Evolutionary conservation across 1,140 invertebrate species (phyloP).

Genomic region (Nephotettix cincticeps): DNA sequence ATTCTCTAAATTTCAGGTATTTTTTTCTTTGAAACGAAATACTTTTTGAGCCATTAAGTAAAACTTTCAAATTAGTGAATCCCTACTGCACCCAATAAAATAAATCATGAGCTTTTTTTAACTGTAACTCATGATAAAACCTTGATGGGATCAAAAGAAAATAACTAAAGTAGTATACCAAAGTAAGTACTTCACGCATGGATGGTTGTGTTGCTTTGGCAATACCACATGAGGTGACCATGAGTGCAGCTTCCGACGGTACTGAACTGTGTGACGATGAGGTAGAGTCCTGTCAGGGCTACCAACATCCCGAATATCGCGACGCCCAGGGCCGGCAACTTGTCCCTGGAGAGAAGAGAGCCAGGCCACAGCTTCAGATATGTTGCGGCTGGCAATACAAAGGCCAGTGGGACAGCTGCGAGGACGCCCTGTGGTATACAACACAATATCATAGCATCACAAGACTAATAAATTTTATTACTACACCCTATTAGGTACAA

Average conservation of each 20-base stretch:
- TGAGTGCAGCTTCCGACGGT: conserved; percentile 59
- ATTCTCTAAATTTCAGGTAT: too few relatives aligned
- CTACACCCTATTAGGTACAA: too few relatives aligned
- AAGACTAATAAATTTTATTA: too few relatives aligned
- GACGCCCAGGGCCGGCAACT: conserved; percentile 69
- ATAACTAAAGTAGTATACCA: too few relatives aligned
- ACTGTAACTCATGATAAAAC: too few relatives aligned
- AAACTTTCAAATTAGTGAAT: too few relatives aligned
- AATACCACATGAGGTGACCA: conserved; percentile 62
- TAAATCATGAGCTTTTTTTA: too few relatives aligned
- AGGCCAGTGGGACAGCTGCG: conserved; percentile 81
- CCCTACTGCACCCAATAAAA: too few relatives aligned
- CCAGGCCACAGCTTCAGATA: conserved; percentile 78
- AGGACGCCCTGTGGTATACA: conserved; percentile 68
- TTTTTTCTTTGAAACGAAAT: too few relatives aligned
- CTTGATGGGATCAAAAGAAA: too few relatives aligned
- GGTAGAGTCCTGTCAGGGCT: conserved; percentile 59
- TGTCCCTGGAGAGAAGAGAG: conserved; percentile 62
- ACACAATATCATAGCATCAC: too few relatives aligned
- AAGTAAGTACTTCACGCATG: neutral
- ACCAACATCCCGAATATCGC: conserved; percentile 71
- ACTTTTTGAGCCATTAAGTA: too few relatives aligned
- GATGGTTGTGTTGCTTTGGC: conserved; percentile 44
- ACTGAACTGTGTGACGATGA: conserved; percentile 55
- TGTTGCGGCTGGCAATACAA: conserved; percentile 77